Percentiles rank a stretch among this genome's conserved stretches.
Conservation (phyloP, 2,113 vertebrate species). For the Zingel zingel region DNA sequence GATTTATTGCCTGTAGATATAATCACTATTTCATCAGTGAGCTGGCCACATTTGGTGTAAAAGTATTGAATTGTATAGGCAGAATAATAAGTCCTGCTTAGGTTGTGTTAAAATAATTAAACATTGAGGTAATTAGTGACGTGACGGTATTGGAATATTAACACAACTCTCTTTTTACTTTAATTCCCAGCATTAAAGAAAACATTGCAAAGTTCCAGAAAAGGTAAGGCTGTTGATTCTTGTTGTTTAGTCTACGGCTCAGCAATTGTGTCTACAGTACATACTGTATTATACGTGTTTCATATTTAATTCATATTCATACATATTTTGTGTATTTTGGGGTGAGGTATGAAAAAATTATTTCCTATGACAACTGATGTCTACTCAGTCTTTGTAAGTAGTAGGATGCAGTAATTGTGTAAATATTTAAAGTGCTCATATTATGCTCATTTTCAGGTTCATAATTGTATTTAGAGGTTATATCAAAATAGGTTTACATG, state of each 20-base stretch:
- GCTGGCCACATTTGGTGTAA: neutral
- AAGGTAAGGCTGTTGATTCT: slow-evolving; percentile 67
- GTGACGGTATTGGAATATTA: neutral
- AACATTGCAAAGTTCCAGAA: slow-evolving; percentile 81
- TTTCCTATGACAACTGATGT: neutral
- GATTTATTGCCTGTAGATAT: neutral
- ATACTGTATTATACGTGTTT: neutral
- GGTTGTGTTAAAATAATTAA: neutral
- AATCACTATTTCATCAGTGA: neutral
- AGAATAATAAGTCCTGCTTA: neutral
- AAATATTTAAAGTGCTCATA: neutral
- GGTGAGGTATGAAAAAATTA: neutral
- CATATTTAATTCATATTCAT: neutral
- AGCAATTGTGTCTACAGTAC: neutral
- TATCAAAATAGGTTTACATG: no score
- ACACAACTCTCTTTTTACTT: slow-evolving; percentile 13
- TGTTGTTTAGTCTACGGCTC: neutral
- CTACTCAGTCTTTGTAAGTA: neutral
- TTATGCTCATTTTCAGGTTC: no score
- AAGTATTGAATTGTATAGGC: neutral
- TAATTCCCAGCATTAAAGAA: slow-evolving; percentile 83
- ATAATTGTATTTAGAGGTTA: no score
- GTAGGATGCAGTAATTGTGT: neutral
- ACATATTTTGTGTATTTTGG: neutral
- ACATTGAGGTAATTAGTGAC: neutral